Base-by-base conservation (phyloP, 1,140 invertebrate species). In the Ips typographus region DNA sequence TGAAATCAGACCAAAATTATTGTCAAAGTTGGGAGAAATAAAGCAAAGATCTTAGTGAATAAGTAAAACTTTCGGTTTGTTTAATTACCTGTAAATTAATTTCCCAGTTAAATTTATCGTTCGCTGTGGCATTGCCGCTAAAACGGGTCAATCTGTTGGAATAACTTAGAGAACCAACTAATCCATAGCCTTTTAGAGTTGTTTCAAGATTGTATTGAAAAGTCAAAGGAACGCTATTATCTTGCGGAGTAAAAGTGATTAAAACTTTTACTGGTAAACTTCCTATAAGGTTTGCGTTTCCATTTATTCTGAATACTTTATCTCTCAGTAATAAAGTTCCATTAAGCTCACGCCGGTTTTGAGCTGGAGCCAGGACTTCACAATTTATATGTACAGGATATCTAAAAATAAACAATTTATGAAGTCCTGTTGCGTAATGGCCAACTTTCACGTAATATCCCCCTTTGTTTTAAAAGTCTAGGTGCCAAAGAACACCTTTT, bases 51-150 rank as follows among this genome's bases (percentile, higher is more conserved):
- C 37, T 42, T 44, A 8, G 38, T 68, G 42, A 57, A 57, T 42
- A 39, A 53, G 44, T 53, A 44, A 39, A 65, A 56, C 41, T 65
- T 65, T 69, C 38, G 7, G 58, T 40, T 44, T 7, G 40, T 47
- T 61, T 58, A 47, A 65, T 65, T 75, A 79, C 76, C 73, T 77
- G 41, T 57, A 77, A 66, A 65, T 77, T 70, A 52, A 78, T 51
- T 53, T 76, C 73, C 76, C 77, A 79, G 59, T 79, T 74, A 49
- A 75, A 73, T 71, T 74, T 73, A 62, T 73, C 57, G 42, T 62
- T 58, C 37, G 65, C 57, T 38, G 58, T 67, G 8, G 74, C 65
- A 60, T 74, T 58, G 36, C 71, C 74, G 22, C 72, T 67, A 49
- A 79, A 71, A 58, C 60, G 62, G 38, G 73, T 73, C 59, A 74